Base-by-base conservation (phyloP, 2,888 invertebrate genomes). In the Nephrocerus scutellatus region DNA sequence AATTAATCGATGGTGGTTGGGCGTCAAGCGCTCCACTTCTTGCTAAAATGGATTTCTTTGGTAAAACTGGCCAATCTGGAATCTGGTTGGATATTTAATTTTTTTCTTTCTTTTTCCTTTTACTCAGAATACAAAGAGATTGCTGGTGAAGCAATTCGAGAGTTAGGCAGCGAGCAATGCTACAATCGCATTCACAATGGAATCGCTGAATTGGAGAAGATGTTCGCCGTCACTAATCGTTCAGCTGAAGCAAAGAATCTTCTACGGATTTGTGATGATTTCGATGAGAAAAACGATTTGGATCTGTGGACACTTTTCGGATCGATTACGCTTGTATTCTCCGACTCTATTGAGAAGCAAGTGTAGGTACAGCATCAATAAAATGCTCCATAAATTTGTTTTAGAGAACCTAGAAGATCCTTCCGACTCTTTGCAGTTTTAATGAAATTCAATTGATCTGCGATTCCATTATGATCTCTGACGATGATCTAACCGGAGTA, bases 11-110 rank as follows among this genome's bases (percentile, higher is more conserved):
- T 9, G 80, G 79, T 1, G 72, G 71, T 1, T 71, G 80, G 41
- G 78, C 79, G 2, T 80, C 80, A 3, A 80, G 80, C 57, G 82
- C 76, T 6, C 81, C 81, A 5, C 72, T 81, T 7, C 56, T 70
- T 12, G 80, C 75, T 2, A 70, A 80, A 63, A 70, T 74, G 5
- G 74, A 81, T 55, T 81, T 77, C 56, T 64, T 72, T 24, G 65
- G 66, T 64, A 39, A 51, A 52, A 16, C 16, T 4, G 12, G 8
- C 5, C 12, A 6, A 10, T 20, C 13, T 9, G 16, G n/a, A n/a
- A n/a, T n/a, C n/a, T n/a, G n/a, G n/a, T n/a, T 14, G 18, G 16
- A 13, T 6, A 30, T n/a, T n/a, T n/a, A n/a, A n/a, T n/a, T n/a
- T n/a, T n/a, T n/a, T n/a, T n/a, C n/a, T n/a, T n/a, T n/a, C n/a